A percentile compares a stretch with the other conserved stretches of the same genome.
Evolutionary conservation across 2,888 invertebrate genomes (phyloP).

Genomic region (Artemia sp.): DNA sequence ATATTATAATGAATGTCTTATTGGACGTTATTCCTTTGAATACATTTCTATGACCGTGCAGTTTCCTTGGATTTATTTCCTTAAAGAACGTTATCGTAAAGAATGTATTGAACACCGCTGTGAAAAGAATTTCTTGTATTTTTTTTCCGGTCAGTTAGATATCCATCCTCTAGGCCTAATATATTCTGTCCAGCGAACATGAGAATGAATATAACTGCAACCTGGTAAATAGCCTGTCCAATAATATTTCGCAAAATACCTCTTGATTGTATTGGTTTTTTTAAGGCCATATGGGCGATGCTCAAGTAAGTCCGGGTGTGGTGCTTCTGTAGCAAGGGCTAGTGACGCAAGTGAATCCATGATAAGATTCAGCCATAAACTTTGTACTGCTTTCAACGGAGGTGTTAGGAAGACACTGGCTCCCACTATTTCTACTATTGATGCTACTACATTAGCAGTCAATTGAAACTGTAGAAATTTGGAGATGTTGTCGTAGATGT

Average conservation of each 20-base stretch:
- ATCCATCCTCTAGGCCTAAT: constrained; percentile 40
- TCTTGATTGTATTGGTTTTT: constrained; percentile 38
- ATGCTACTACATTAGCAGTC: constrained; percentile 44
- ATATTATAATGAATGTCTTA: too few species aligned
- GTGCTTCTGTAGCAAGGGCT: constrained; percentile 41
- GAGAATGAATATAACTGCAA: constrained; percentile 38
- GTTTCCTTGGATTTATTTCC: too few species aligned
- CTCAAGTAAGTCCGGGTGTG: constrained; percentile 37
- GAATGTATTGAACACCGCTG: constrained; percentile 48
- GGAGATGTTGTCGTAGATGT: constrained; percentile 44
- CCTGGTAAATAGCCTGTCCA: constrained; percentile 41
- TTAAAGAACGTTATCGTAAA: constrained; percentile 36
- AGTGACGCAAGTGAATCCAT: constrained; percentile 44
- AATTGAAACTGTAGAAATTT: constrained; percentile 45
- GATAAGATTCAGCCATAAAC: constrained; percentile 44
- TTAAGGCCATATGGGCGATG: constrained; percentile 39
- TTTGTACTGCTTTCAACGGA: constrained; percentile 37
- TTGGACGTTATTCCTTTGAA: too few species aligned
- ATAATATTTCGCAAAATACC: constrained; percentile 43
- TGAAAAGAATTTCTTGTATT: constrained; percentile 42
- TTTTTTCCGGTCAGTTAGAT: constrained; percentile 27
- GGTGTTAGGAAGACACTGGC: constrained; percentile 31
- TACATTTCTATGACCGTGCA: too few species aligned
- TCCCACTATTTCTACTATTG: constrained; percentile 41
- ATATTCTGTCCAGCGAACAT: constrained; percentile 39